These are phyloP conservation scores for Mythimna ferrago DNA, from an alignment of 2,888 invertebrate species.

Conservation along the genomic window DNA sequence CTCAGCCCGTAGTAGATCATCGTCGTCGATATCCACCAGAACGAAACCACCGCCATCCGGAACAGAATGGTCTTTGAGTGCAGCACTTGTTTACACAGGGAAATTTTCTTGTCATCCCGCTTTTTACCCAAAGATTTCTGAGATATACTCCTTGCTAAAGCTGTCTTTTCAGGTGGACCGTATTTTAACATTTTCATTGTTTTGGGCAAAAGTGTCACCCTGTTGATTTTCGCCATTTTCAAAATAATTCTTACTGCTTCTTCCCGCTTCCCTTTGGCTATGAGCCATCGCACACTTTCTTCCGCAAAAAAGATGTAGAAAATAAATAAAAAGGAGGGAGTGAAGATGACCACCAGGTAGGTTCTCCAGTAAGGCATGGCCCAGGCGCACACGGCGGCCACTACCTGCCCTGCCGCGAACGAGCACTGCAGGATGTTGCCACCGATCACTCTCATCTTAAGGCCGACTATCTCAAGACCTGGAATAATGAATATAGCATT, in stretches of 20 bases:
- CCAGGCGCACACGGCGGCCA: slow-evolving; percentile 91
- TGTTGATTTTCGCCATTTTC: slow-evolving; percentile 85
- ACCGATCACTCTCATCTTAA: slow-evolving; percentile 92
- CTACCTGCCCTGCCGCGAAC: slow-evolving; percentile 92
- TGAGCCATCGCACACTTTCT: slow-evolving; percentile 93
- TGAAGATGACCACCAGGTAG: slow-evolving; percentile 91
- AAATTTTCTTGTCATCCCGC: background rate
- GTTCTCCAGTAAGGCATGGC: slow-evolving; percentile 92
- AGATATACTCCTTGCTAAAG: background rate
- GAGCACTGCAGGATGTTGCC: slow-evolving; percentile 92
- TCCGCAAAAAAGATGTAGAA: slow-evolving; percentile 91
- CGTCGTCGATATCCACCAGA: slow-evolving; percentile 93
- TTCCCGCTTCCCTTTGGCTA: slow-evolving; percentile 90
- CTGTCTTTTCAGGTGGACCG: slow-evolving; percentile 23
- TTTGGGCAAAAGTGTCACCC: slow-evolving; percentile 78
- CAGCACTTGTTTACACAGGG: slow-evolving; percentile 31
- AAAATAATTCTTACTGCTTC: slow-evolving; percentile 86
- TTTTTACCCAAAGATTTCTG: background rate
- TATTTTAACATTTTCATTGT: slow-evolving; percentile 71
- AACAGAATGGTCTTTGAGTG: slow-evolving; percentile 42
- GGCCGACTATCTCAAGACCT: slow-evolving; percentile 93
- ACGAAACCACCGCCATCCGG: slow-evolving; percentile 50
- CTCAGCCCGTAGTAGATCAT: slow-evolving; percentile 94
- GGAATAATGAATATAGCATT: slow-evolving; percentile 57
- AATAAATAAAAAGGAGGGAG: slow-evolving; percentile 91